phyloP scores from a whole-genome alignment of 2,888 invertebrate species.

The Euplagia quadripunctaria region DNA sequence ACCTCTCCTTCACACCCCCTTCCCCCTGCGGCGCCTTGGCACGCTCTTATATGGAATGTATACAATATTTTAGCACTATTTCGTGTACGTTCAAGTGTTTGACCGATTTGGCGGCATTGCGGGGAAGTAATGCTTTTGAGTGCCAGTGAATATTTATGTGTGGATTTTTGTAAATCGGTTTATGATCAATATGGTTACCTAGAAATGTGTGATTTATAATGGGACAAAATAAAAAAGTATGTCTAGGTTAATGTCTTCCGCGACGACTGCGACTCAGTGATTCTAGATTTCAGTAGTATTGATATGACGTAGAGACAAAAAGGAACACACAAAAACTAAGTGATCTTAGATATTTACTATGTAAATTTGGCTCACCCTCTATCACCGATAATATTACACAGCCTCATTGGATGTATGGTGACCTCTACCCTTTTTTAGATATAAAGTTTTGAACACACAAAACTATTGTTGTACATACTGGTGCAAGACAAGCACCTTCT shows the following conservation, averaged over 20 bases:
- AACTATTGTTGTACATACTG: no score
- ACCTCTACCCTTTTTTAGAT: no score
- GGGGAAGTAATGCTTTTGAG: constrained; percentile 49
- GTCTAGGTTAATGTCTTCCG: background rate
- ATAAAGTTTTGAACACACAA: no score
- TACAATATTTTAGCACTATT: constrained; percentile 22
- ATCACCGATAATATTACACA: no score
- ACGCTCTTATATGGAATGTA: constrained; percentile 34
- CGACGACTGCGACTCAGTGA: background rate
- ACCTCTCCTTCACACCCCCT: constrained; percentile 21
- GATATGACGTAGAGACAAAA: background rate
- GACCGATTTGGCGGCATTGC: constrained; percentile 66
- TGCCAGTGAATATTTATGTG: constrained; percentile 38
- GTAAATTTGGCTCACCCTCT: no score
- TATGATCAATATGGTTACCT: constrained; percentile 3
- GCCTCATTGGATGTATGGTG: no score
- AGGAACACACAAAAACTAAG: no score
- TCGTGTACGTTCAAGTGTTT: constrained; percentile 38
- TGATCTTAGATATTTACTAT: no score
- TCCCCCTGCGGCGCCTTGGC: constrained; percentile 48
- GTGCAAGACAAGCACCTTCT: no score
- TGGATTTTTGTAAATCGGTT: background rate
- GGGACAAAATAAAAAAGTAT: background rate
- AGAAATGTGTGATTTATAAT: background rate
- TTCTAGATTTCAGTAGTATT: background rate